These are phyloP conservation scores for Menura novaehollandiae DNA, from an alignment of 2,113 vertebrate species.

Conservation along the genomic window DNA sequence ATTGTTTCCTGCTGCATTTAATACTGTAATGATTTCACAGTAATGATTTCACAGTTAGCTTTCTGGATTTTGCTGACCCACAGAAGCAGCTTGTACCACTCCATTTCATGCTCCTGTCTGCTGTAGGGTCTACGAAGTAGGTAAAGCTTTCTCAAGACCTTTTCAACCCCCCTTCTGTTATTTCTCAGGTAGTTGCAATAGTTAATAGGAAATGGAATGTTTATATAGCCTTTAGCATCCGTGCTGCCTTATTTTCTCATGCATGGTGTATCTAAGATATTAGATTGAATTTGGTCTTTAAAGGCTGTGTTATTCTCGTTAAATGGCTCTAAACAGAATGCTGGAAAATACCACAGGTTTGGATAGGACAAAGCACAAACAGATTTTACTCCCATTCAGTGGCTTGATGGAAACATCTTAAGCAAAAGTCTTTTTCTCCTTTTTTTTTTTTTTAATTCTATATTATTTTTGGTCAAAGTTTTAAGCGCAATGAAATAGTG, in stretches of 20 bases:
- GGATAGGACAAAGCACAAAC: background rate
- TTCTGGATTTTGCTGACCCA: background rate
- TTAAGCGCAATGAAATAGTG: background rate
- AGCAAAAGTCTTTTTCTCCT: accelerated
- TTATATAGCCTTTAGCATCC: background rate
- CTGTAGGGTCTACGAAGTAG: too few relatives aligned
- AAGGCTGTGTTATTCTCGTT: background rate
- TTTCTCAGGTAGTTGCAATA: background rate
- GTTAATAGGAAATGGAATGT: background rate
- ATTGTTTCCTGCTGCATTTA: background rate
- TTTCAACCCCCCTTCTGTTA: background rate
- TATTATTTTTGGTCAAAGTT: background rate
- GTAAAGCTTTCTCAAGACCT: background rate
- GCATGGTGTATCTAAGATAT: background rate
- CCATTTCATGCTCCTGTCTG: background rate
- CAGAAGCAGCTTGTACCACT: background rate
- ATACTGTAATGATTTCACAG: background rate
- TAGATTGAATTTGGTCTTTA: background rate
- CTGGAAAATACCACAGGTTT: background rate
- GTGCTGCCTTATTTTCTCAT: background rate
- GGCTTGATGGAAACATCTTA: background rate
- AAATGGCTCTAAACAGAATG: background rate
- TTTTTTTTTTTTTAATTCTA: background rate
- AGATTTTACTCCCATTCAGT: background rate
- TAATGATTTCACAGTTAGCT: background rate